Percentiles rank a stretch among this genome's conserved stretches.
phyloP scores from a whole-genome alignment of 2,797 vertebrate species.

The Cuniculus paca region DNA sequence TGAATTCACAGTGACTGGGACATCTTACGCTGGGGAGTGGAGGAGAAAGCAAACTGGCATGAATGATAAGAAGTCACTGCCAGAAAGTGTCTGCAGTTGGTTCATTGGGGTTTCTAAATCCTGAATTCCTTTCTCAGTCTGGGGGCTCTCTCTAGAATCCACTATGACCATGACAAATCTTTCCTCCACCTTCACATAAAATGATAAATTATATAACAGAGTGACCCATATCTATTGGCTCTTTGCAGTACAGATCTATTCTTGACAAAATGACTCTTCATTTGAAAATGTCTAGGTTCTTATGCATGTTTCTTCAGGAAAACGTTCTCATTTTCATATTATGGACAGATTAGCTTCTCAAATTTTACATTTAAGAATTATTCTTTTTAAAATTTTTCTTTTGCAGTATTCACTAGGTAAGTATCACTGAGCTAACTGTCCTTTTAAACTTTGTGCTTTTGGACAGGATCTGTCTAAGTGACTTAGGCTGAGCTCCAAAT shows the following conservation, averaged over 20 bases:
- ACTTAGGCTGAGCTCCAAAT: not conserved
- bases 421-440: not conserved
- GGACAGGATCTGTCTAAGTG: not conserved
- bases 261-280: not conserved
- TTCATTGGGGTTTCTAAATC: not conserved
- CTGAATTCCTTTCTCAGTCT: not conserved
- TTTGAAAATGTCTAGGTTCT: not conserved
- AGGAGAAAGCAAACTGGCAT: not conserved
- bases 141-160: not conserved
- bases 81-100: not conserved
- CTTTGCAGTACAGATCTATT: not conserved
- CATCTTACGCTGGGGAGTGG: not conserved
- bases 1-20: not conserved
- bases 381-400: not conserved
- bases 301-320: not conserved
- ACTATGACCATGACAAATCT: not conserved
- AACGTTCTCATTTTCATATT: not conserved
- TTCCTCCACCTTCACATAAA: not conserved
- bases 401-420: not conserved
- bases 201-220: not conserved
- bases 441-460: not conserved
- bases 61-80: not conserved
- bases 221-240: not conserved
- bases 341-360: not conserved
- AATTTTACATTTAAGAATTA: not conserved